These are phyloP conservation scores for Microplitis manilae DNA, from an alignment of 2,888 invertebrate genomes.

Conservation along the genomic window DNA sequence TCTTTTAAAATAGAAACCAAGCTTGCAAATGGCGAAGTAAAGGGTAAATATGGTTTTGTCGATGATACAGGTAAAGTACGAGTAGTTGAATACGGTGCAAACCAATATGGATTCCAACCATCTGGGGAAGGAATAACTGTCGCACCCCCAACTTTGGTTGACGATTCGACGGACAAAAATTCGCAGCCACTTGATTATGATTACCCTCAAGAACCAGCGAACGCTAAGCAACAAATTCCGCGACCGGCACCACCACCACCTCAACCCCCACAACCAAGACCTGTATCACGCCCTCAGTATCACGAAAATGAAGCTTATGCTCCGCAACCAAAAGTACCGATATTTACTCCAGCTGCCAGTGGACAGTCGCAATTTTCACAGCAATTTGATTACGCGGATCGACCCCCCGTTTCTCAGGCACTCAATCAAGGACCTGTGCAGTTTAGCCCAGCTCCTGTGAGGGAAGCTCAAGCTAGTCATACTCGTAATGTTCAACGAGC, in stretches of 20 bases:
- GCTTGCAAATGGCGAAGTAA: conserved; percentile 84
- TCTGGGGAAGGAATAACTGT: conserved; percentile 90
- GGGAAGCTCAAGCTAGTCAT: conserved; percentile 50
- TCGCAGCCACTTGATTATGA: conserved; percentile 57
- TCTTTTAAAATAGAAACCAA: conserved; percentile 94
- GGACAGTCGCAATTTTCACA: conserved; percentile 48
- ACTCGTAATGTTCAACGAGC: conserved; percentile 61
- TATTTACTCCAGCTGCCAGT: conserved; percentile 39
- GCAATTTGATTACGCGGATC: conserved; percentile 57
- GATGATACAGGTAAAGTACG: conserved; percentile 87
- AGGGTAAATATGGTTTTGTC: conserved; percentile 92
- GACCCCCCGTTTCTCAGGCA: conserved; percentile 59
- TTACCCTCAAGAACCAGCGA: conserved; percentile 53
- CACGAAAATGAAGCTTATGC: conserved; percentile 46
- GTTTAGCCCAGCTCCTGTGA: conserved; percentile 64
- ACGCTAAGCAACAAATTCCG: conserved; percentile 42
- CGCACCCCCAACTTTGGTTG: conserved; percentile 72
- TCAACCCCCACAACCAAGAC: conserved; percentile 45
- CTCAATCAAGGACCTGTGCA: conserved; percentile 68
- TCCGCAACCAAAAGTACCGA: conserved; percentile 25
- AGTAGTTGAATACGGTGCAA: conserved; percentile 90
- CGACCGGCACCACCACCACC: conserved; percentile 53
- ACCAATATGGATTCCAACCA: conserved; percentile 90
- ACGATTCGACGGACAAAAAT: conserved; percentile 70
- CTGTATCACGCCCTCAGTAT: conserved; percentile 46